Percentiles rank a stretch among this genome's conserved stretches.
phyloP scores from a whole-genome alignment of 2,888 invertebrate genomes.

The Tortrix viridana region DNA sequence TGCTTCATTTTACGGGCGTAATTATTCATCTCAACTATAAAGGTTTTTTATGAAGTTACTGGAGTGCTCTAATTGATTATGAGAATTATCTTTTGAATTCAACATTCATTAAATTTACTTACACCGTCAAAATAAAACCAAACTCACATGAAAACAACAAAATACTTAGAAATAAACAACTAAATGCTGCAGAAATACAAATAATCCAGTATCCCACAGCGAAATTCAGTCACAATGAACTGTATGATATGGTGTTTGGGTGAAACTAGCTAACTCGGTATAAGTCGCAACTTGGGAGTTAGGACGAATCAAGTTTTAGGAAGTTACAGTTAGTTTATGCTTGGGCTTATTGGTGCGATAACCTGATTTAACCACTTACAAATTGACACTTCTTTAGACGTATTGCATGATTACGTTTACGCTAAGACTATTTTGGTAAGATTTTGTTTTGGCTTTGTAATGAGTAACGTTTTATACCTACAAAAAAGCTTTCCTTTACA shows the following conservation, averaged over 20 bases:
- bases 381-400: constrained; percentile 34
- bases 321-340: constrained; percentile 56
- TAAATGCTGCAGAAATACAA: neutral
- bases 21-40: neutral
- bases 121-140: too few relatives aligned
- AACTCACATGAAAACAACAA: too few relatives aligned
- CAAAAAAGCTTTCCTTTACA: too few relatives aligned
- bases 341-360: constrained; percentile 59
- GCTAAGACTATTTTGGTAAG: too few relatives aligned
- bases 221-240: constrained; percentile 37
- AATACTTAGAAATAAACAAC: neutral
- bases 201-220: constrained; percentile 11
- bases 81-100: too few relatives aligned
- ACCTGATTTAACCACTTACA: constrained; percentile 61
- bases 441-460: too few relatives aligned
- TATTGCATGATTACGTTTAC: neutral
- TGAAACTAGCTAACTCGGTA: constrained; percentile 54
- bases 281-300: constrained; percentile 54
- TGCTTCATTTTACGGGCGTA: neutral
- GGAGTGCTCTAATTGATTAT: too few relatives aligned
- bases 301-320: constrained; percentile 61
- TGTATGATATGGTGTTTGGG: constrained; percentile 49
- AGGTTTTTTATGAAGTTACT: neutral
- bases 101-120: too few relatives aligned
- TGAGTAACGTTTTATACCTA: too few relatives aligned